Conservation (phyloP, 2,797 vertebrate species). For the Pitangus sulphuratus region DNA sequence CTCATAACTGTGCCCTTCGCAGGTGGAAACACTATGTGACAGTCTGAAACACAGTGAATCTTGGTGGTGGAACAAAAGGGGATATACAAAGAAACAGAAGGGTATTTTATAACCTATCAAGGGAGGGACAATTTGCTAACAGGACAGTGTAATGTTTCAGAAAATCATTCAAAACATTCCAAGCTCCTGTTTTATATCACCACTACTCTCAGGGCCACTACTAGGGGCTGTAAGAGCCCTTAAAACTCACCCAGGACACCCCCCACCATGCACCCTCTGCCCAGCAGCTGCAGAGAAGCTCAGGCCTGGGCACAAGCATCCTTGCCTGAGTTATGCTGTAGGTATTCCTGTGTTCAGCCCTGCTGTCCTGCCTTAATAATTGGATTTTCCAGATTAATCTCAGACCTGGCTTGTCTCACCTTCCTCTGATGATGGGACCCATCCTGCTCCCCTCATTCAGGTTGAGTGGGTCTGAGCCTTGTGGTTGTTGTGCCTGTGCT, state of each 20-base stretch:
- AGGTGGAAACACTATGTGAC: not conserved
- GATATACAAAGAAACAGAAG: not conserved
- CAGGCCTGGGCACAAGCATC: not conserved
- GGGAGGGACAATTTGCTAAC: not conserved
- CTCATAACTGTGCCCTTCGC: not conserved
- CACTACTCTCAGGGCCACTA: not conserved
- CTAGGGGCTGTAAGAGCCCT: not conserved
- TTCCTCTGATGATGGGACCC: not conserved
- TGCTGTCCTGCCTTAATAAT: not conserved
- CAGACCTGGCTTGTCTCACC: not conserved
- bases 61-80: not conserved
- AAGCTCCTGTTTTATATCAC: not conserved
- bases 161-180: not conserved
- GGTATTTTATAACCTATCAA: not conserved
- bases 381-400: not conserved
- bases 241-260: not conserved
- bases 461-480: not conserved
- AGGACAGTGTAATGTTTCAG: not conserved
- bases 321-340: not conserved
- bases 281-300: not conserved
- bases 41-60: not conserved
- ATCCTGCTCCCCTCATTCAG: not conserved
- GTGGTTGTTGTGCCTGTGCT: not conserved
- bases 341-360: not conserved
- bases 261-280: not conserved